Evolutionary conservation across 2,797 vertebrate species (phyloP).

Genomic region (Rhinatrema bivittatum): DNA sequence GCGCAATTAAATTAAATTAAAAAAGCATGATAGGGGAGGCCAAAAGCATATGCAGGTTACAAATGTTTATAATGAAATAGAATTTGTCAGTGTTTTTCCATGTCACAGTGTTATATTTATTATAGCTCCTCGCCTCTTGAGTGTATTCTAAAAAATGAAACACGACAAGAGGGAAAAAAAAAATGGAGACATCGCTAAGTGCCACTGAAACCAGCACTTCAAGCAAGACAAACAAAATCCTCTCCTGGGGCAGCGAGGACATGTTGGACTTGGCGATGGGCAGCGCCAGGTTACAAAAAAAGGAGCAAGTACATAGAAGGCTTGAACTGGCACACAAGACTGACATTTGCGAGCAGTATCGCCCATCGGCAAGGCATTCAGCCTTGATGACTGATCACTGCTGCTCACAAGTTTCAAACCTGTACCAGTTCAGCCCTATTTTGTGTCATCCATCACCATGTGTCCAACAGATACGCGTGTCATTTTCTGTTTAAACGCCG

Average conservation of each 20-base stretch:
- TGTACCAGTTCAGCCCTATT: no score
- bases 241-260: background rate
- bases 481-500: no score
- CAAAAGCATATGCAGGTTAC: background rate
- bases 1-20: constrained; percentile 10
- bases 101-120: background rate
- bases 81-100: background rate
- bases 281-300: constrained; percentile 1
- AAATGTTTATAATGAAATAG: background rate
- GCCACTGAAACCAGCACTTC: background rate
- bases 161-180: background rate
- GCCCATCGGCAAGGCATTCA: no score
- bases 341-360: no score
- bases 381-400: no score
- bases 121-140: no score
- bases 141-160: background rate
- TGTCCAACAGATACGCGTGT: no score
- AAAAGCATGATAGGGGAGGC: constrained; percentile 3
- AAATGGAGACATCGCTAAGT: background rate
- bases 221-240: background rate
- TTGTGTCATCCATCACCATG: no score
- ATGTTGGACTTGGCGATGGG: background rate
- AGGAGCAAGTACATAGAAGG: no score
- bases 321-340: no score
- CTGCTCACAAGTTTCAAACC: no score